Evolutionary conservation across 1,140 invertebrate genomes (phyloP), one percentile per base, ranked within the genome.

Genomic region (Drosophila sulfurigaster): DNA sequence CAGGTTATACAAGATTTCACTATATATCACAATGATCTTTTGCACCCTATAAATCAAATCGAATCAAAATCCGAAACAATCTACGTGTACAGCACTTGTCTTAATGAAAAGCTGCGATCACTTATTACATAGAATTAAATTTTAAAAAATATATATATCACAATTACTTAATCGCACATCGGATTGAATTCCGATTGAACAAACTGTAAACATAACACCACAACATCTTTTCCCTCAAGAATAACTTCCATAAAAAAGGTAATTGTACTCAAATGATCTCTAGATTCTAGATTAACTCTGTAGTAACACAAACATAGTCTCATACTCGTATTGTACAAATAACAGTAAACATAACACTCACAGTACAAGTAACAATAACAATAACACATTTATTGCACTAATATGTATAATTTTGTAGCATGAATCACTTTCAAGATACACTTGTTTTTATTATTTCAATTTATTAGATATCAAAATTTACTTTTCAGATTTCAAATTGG

Each of bases 181-280:
- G 46, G 59, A 51, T 58, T 35, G 1, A 38, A 43, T 51, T 41
- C 32, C 46, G 32, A 51, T 41, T 25, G 58, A 41, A 16, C 20
- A 15, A 71, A 82, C 80, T 82, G 80, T 79, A 73, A 82, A 75
- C 51, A 58, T 57, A 82, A 82, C 80, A 82, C 80, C 80, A 82
- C 45, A 60, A 59, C 35, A 38, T 73, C 59, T 46, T 41, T 58
- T 59, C 54, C 43, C 35, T 57, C 45, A 45, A 78, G 32, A 69
- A 20, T 16, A 32, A 54, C 35, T 25, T 25, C 3, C 20, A 35
- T 13, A 57, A 25, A 20, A 7, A 49, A 73, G 79, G 57, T 77
- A 79, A 79, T 65, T 79, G 69, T 79, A 79, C 57, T 46, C 5
- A 62, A 38, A 69, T 62, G 54, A 16, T 64, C 16, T 15, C 5